Conservation (phyloP, 2,113 vertebrate species). For the Apodemus speciosus region DNA sequence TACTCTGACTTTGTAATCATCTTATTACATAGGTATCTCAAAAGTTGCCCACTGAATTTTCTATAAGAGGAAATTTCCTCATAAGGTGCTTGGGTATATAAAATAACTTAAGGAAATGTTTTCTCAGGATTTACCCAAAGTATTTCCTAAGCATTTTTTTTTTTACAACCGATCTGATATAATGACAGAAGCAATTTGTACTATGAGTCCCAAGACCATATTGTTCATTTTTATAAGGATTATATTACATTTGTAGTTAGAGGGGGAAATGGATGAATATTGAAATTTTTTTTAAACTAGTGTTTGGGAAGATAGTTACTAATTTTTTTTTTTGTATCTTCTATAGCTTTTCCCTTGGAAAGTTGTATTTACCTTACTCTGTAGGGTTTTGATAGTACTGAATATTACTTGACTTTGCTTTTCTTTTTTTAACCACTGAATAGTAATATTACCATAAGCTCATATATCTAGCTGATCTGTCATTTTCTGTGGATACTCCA, state of each 20-base stretch:
- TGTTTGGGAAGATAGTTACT: conserved; percentile 2
- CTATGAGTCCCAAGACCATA: conserved; percentile 49
- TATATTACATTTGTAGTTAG: conserved; percentile 34
- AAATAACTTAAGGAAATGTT: conserved; percentile 70
- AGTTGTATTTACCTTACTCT: not conserved
- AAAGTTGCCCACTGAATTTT: conserved; percentile 45
- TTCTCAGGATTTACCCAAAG: conserved; percentile 61
- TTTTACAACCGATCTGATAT: conserved; percentile 65
- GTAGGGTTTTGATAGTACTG: not conserved
- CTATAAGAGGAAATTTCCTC: conserved; percentile 68
- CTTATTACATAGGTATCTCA: conserved; percentile 16
- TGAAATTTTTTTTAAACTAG: conserved; percentile 16
- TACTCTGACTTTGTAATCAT: conserved; percentile 5
- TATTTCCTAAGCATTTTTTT: conserved; percentile 3
- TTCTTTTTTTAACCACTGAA: not conserved
- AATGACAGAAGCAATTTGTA: conserved; percentile 59
- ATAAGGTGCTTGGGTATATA: conserved; percentile 57
- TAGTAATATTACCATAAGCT: not conserved
- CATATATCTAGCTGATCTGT: not conserved
- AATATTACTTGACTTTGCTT: conserved; percentile 19
- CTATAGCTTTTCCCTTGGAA: conserved; percentile 9
- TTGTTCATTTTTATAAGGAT: conserved; percentile 58
- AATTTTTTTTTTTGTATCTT: not conserved
- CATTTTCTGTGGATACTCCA: not conserved
- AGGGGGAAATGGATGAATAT: not conserved